phyloP scores from a whole-genome alignment of 2,113 vertebrate species.

The Lepisosteus osseus region DNA sequence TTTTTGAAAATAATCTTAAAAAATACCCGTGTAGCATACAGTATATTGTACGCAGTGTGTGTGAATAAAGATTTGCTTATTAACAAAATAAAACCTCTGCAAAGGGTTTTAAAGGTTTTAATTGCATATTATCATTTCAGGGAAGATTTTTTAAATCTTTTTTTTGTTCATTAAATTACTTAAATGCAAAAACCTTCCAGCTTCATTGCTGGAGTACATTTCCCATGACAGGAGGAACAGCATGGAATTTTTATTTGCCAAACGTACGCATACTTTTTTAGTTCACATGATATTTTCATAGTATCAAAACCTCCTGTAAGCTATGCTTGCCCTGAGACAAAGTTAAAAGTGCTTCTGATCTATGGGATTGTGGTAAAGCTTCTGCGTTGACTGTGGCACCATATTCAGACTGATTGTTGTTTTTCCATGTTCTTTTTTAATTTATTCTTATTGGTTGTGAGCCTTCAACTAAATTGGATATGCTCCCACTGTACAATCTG shows the following conservation, averaged over 20 bases:
- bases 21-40: no score
- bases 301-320: constrained; percentile 17
- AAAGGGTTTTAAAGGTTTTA: no score
- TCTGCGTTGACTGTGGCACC: background rate
- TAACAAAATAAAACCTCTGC: no score
- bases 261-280: constrained; percentile 14
- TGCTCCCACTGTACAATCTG: background rate
- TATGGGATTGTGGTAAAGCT: background rate
- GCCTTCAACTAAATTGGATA: background rate
- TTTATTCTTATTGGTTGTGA: background rate
- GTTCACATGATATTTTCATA: constrained; percentile 32
- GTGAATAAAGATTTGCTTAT: no score
- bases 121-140: no score
- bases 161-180: background rate
- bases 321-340: background rate
- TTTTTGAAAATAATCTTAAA: no score
- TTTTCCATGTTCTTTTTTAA: background rate
- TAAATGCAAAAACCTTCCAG: no score
- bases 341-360: background rate
- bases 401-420: background rate
- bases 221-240: constrained; percentile 22
- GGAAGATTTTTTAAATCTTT: no score
- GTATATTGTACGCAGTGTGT: no score
- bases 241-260: constrained; percentile 25
- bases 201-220: background rate